Percentiles rank a stretch among this genome's conserved stretches.
Conservation (phyloP, 2,888 invertebrate genomes). For the Steromphala cineraria region DNA sequence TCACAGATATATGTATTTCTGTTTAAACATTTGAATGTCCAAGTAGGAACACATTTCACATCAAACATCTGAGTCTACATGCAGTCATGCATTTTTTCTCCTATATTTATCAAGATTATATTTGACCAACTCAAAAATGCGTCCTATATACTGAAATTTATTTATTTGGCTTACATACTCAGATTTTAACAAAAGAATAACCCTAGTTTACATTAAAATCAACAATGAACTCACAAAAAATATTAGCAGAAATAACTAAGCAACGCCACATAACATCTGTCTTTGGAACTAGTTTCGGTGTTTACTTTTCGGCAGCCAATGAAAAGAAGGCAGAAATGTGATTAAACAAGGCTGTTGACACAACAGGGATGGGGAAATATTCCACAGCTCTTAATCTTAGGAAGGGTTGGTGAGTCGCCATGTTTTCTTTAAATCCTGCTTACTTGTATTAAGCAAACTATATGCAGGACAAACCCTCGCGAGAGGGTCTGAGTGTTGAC, state of each 20-base stretch:
- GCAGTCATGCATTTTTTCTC: too few species aligned
- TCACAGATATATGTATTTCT: too few species aligned
- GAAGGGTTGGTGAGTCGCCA: constrained; percentile 6
- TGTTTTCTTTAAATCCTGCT: constrained; percentile 12
- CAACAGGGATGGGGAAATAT: not conserved
- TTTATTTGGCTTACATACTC: too few species aligned
- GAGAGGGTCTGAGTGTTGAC: not conserved
- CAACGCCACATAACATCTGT: constrained; percentile 16
- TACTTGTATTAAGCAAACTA: constrained; percentile 6
- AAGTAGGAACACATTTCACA: too few species aligned
- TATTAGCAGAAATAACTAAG: constrained; percentile 20
- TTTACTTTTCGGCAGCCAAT: constrained; percentile 3
- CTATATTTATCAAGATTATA: too few species aligned
- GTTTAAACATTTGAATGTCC: too few species aligned
- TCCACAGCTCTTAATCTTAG: constrained; percentile 11
- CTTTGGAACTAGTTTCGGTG: not conserved
- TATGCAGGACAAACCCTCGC: not conserved
- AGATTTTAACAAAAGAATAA: not conserved
- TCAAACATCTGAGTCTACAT: too few species aligned
- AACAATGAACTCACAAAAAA: not conserved
- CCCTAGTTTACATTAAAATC: not conserved
- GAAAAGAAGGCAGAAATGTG: constrained; percentile 1
- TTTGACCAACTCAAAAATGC: too few species aligned
- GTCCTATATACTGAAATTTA: too few species aligned
- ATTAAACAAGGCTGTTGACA: constrained; percentile 9